Evolutionary conservation across 2,888 invertebrate genomes (phyloP).

Genomic region (Lasioglossum zephyrum): DNA sequence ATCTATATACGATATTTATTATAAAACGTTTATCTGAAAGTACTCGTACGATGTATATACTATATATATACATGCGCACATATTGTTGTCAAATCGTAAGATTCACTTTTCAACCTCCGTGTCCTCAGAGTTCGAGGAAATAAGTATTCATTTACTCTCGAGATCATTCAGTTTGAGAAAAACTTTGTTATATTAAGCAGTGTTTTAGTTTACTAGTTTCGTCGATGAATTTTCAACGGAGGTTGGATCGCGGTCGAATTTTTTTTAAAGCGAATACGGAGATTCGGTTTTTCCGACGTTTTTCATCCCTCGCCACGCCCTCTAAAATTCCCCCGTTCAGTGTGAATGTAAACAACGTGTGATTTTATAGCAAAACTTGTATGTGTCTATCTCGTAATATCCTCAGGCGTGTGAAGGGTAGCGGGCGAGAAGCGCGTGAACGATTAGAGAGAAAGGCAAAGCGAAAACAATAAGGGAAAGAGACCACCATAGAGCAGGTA

Average conservation of each 20-base stretch:
- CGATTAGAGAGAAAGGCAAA: constrained; percentile 26
- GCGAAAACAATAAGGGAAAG: neutral
- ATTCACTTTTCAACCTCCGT: constrained; percentile 44
- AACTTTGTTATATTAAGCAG: neutral
- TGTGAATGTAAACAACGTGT: constrained; percentile 65
- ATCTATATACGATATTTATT: constrained; percentile 60
- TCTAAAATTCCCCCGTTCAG: constrained; percentile 36
- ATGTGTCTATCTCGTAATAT: constrained; percentile 55
- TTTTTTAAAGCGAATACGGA: constrained; percentile 26
- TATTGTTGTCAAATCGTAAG: constrained; percentile 46
- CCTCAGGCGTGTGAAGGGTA: constrained; percentile 35
- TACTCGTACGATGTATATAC: constrained; percentile 63
- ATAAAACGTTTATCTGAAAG: constrained; percentile 52
- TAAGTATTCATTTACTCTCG: neutral
- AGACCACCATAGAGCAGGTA: constrained; percentile 43
- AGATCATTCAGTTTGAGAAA: neutral
- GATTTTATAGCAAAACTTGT: constrained; percentile 64
- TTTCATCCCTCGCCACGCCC: constrained; percentile 21
- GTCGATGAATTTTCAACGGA: constrained; percentile 18
- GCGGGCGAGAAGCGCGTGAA: constrained; percentile 36
- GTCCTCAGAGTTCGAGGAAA: constrained; percentile 15
- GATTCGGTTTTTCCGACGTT: constrained; percentile 29
- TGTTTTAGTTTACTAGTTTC: neutral
- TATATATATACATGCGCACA: constrained; percentile 53
- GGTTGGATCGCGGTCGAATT: constrained; percentile 31